phyloP scores from a whole-genome alignment of 2,113 vertebrate species.

The Cromileptes altivelis region DNA sequence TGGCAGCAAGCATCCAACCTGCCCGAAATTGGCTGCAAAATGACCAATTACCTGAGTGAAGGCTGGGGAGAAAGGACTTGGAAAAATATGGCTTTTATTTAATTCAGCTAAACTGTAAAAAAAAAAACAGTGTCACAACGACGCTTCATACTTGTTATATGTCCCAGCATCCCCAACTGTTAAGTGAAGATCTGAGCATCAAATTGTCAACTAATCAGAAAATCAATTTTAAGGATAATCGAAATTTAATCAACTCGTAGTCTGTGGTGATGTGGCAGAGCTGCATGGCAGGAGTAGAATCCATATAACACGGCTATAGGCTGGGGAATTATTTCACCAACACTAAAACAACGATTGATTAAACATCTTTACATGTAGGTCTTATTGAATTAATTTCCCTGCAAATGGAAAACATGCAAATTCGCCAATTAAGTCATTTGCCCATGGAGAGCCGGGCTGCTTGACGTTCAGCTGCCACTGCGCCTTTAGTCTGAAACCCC shows the following conservation, averaged over 20 bases:
- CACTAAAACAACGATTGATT: slow-evolving; percentile 81
- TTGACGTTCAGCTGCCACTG: slow-evolving; percentile 95
- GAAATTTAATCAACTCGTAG: slow-evolving; percentile 48
- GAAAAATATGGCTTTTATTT: slow-evolving; percentile 84
- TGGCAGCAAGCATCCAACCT: slow-evolving; percentile 83
- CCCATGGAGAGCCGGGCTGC: slow-evolving; percentile 88
- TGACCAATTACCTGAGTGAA: slow-evolving; percentile 86
- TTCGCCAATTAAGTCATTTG: slow-evolving; percentile 93
- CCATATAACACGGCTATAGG: slow-evolving; percentile 34
- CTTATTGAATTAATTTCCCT: slow-evolving; percentile 93
- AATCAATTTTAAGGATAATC: slow-evolving; percentile 63
- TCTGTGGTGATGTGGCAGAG: slow-evolving; percentile 46
- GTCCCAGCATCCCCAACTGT: slow-evolving; percentile 57
- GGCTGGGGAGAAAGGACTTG: slow-evolving; percentile 74
- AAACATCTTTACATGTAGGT: slow-evolving; percentile 82
- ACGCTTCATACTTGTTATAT: slow-evolving; percentile 55
- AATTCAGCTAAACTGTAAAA: slow-evolving; percentile 84
- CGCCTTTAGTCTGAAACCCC: slow-evolving; percentile 91
- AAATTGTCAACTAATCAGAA: slow-evolving; percentile 61
- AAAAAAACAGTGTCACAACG: slow-evolving; percentile 77
- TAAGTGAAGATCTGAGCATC: slow-evolving; percentile 54
- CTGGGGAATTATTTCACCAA: slow-evolving; percentile 61
- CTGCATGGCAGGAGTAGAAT: slow-evolving; percentile 34
- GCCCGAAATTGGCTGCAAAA: slow-evolving; percentile 87
- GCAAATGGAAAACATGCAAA: slow-evolving; percentile 90